Conservation (phyloP, 2,797 vertebrate genomes). For the Lates japonicus region DNA sequence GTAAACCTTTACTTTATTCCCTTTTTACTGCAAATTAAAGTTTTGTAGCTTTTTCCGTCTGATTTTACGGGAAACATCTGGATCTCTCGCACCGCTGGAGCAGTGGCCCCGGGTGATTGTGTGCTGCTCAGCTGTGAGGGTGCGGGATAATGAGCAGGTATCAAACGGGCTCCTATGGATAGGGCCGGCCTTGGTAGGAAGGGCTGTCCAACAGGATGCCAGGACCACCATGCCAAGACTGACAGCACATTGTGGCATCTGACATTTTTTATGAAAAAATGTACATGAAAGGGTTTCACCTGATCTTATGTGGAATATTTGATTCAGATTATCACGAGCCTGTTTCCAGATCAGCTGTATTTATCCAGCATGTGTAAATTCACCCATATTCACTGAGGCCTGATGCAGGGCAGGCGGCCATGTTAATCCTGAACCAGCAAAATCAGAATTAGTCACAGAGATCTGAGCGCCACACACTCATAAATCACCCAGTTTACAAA, state of each 20-base stretch:
- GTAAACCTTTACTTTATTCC: slow-evolving; percentile 87
- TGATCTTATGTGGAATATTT: background rate
- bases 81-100: slow-evolving; percentile 79
- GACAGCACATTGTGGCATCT: slow-evolving; percentile 25
- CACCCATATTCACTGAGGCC: background rate
- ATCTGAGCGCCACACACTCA: slow-evolving; percentile 18
- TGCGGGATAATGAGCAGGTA: slow-evolving; percentile 86
- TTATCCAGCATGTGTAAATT: background rate
- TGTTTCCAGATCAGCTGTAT: background rate
- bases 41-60: slow-evolving; percentile 90
- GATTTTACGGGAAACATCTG: slow-evolving; percentile 91
- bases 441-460: slow-evolving; percentile 30
- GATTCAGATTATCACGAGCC: slow-evolving; percentile 10
- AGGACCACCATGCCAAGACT: slow-evolving; percentile 72
- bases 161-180: slow-evolving; percentile 80
- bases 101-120: slow-evolving; percentile 81
- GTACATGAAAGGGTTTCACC: background rate
- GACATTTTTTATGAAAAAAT: background rate
- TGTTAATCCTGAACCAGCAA: slow-evolving; percentile 3
- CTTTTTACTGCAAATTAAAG: slow-evolving; percentile 89
- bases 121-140: slow-evolving; percentile 80
- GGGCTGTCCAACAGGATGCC: slow-evolving; percentile 40
- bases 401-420: background rate
- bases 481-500: slow-evolving; percentile 26
- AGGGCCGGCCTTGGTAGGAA: slow-evolving; percentile 55